Evolutionary conservation across 1,140 invertebrate genomes (phyloP).

Genomic region (Zaprionus nigranus): DNA sequence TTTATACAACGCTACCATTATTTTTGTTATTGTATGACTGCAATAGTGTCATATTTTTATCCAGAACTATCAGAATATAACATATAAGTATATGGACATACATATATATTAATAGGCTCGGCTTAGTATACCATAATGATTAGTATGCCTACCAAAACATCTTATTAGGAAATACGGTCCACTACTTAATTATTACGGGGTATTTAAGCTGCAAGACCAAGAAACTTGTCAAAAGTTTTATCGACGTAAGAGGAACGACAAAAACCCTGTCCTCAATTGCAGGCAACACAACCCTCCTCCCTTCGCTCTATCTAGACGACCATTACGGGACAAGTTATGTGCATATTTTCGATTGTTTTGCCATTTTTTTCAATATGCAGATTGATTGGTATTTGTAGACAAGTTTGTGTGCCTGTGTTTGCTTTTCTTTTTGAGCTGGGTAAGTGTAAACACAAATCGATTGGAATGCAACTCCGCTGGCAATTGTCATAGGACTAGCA

Average conservation of each 20-base stretch:
- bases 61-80: no score
- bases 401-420: constrained; percentile 24
- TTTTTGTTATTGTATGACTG: no score
- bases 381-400: constrained; percentile 61
- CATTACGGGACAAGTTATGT: constrained; percentile 60
- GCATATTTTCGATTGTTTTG: constrained; percentile 54
- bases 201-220: constrained; percentile 29
- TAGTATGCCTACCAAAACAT: no score
- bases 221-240: constrained; percentile 48
- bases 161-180: no score
- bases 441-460: constrained; percentile 20
- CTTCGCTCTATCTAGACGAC: background rate
- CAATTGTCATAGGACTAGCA: constrained; percentile 24
- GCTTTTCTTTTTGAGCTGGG: background rate
- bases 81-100: no score
- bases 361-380: constrained; percentile 60
- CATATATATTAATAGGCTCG: no score
- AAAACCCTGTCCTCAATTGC: constrained; percentile 19
- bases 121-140: no score
- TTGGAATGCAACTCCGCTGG: constrained; percentile 2
- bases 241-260: constrained; percentile 33
- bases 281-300: background rate
- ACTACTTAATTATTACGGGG: background rate
- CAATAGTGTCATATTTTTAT: no score
- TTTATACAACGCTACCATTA: no score